Percentiles rank a stretch among this genome's conserved stretches.
phyloP scores from a whole-genome alignment of 1,140 invertebrate species.

The Drosophila asahinai region DNA sequence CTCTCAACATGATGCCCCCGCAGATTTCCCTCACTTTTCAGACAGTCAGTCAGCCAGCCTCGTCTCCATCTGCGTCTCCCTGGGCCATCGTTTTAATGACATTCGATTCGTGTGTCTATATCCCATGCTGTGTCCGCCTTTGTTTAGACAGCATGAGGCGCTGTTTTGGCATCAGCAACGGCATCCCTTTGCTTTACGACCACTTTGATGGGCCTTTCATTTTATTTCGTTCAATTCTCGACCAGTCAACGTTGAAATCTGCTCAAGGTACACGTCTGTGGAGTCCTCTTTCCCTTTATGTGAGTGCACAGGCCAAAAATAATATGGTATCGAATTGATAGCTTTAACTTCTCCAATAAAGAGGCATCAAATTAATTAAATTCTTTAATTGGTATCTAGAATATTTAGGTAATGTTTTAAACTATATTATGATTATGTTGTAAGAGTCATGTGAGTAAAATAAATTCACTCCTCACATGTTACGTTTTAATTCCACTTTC shows the following conservation, averaged over 20 bases:
- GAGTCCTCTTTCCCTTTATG: neutral
- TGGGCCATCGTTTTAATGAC: constrained; percentile 71
- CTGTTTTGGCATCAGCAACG: constrained; percentile 30
- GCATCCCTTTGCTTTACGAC: constrained; percentile 38
- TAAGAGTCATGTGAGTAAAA: too few species aligned
- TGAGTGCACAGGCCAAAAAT: constrained; percentile 5
- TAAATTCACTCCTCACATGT: too few species aligned
- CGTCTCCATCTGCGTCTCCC: neutral
- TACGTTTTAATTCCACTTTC: too few species aligned
- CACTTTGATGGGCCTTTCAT: constrained; percentile 50
- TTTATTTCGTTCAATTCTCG: constrained; percentile 46
- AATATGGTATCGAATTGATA: neutral
- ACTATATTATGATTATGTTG: too few species aligned
- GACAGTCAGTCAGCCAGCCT: constrained; percentile 27
- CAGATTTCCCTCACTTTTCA: constrained; percentile 3
- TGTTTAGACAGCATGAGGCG: constrained; percentile 50
- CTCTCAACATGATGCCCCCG: constrained; percentile 81
- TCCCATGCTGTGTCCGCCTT: constrained; percentile 53
- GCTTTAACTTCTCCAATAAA: neutral
- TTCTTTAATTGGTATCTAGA: too few species aligned
- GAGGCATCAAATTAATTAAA: neutral
- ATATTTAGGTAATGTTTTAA: neutral
- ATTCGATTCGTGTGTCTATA: constrained; percentile 72
- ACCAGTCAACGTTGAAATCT: constrained; percentile 64
- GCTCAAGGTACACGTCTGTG: constrained; percentile 36